phyloP scores from a whole-genome alignment of 1,140 invertebrate species.

The Nymphalis io region DNA sequence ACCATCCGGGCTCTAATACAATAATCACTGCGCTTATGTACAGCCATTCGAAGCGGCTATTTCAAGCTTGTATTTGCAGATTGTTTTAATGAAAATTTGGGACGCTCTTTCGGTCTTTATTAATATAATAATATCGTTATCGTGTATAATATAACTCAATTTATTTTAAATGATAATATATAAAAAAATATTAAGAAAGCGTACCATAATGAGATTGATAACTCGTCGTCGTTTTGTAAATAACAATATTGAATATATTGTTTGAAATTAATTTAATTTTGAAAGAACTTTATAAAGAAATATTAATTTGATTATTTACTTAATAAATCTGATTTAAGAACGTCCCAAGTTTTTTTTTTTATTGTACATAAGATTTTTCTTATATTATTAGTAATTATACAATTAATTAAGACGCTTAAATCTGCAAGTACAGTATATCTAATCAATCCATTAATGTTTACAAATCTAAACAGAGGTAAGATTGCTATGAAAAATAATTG shows the following conservation, averaged over 20 bases:
- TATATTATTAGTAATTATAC: background rate
- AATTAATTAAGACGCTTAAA: slow-evolving; percentile 3
- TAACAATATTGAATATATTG: too few species aligned
- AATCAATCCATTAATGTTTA: slow-evolving; percentile 16
- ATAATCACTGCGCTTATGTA: slow-evolving; percentile 66
- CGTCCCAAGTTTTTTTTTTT: background rate
- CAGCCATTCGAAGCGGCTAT: slow-evolving; percentile 74
- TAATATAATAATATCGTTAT: background rate
- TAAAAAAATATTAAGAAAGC: too few species aligned
- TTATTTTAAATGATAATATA: too few species aligned
- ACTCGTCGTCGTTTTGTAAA: too few species aligned
- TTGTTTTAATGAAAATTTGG: slow-evolving; percentile 1
- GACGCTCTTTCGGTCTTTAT: background rate
- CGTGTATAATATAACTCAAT: background rate
- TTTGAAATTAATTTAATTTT: too few species aligned
- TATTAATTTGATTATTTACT: background rate
- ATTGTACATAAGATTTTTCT: background rate
- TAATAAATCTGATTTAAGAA: background rate
- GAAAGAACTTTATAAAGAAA: background rate
- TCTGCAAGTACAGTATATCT: slow-evolving; percentile 32
- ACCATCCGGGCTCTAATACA: slow-evolving; percentile 83
- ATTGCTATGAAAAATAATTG: slow-evolving; percentile 23
- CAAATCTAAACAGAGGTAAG: slow-evolving; percentile 13
- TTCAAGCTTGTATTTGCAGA: slow-evolving; percentile 52
- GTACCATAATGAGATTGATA: too few species aligned